Base-by-base conservation (phyloP, 2,113 vertebrate genomes). In the Dromaius novaehollandiae region DNA sequence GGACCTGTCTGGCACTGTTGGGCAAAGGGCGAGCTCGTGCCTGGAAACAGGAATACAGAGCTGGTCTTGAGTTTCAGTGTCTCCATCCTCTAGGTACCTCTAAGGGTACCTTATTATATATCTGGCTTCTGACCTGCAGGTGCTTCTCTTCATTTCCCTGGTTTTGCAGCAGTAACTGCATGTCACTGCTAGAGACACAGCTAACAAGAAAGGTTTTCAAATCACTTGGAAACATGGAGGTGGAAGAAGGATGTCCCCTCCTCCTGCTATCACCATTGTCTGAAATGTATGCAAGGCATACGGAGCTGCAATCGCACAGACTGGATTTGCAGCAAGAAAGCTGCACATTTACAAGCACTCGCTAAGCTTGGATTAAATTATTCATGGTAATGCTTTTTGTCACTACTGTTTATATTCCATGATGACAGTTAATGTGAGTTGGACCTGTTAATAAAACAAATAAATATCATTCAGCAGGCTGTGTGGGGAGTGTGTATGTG, bases 301-400 rank as follows among this genome's bases (percentile, higher is more conserved):
- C 18, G 19, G 25, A 81, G 40, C 17, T 90, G 22, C 17, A 78
- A 3, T 92, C 50, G 40, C 24, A 25, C 63, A n/a, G 42, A 32
- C 25, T 42, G 66, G 85, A 38, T 66, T 86, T 55, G 63, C 32
- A 70, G 18, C 79, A 90, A 86, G 71, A 87, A 73, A 85, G 56
- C 69, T 55, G 30, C 24, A 92, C 20, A 5, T 82, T 96, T 79
- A n/a, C 34, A 82, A 80, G 61, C 7, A n/a, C 65, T 81, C 28
- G 30, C 40, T 85, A 69, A 70, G 20, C 71, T 84, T 88, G 42
- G n/a, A 61, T 93, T 78, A 80, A 94, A 85, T 96, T 85, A 92
- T 96, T 96, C 14, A 30, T 92, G 34, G 26, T 51, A 76, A 91
- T 93, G 86, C 42, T 71, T 64, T 94, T 86, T 64, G 60, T 96